phyloP scores from a whole-genome alignment of 2,888 invertebrate genomes.

The Elaeidobius kamerunicus region DNA sequence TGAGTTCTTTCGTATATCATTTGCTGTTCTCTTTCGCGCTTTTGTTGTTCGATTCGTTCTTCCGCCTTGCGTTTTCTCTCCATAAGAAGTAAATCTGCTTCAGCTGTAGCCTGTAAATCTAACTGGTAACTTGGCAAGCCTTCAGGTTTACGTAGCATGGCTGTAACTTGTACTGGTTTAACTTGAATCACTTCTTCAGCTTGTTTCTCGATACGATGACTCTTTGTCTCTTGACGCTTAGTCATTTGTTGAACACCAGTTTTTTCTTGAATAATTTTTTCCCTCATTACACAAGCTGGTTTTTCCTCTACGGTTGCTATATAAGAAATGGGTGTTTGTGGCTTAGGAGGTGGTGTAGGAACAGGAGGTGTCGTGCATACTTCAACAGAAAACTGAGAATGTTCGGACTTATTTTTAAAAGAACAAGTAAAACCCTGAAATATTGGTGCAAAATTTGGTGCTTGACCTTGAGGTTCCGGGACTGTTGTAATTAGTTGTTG shows the following conservation, averaged over 20 bases:
- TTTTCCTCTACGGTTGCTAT: conserved; percentile 35
- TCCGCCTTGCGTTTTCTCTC: conserved; percentile 39
- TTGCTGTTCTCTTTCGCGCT: conserved; percentile 16
- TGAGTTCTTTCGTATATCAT: background rate
- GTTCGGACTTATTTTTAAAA: conserved; percentile 42
- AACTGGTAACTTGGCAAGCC: conserved; percentile 64
- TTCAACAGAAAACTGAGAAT: conserved; percentile 41
- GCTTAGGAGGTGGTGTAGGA: conserved; percentile 34
- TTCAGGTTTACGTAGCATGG: conserved; percentile 58
- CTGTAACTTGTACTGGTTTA: conserved; percentile 39
- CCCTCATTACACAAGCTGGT: conserved; percentile 32
- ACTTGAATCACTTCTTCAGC: conserved; percentile 41
- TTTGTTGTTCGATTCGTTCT: conserved; percentile 34
- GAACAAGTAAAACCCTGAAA: conserved; percentile 43
- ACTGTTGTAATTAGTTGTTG: conserved; percentile 20
- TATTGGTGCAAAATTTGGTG: conserved; percentile 35
- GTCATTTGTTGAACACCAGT: conserved; percentile 28
- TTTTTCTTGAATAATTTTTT: conserved; percentile 39
- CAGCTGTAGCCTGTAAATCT: conserved; percentile 50
- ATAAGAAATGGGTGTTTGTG: conserved; percentile 32
- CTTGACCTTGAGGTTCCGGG: conserved; percentile 28
- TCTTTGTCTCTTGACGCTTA: conserved; percentile 28
- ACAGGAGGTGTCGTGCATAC: conserved; percentile 41
- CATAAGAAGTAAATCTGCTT: conserved; percentile 40
- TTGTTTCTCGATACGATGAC: conserved; percentile 34